Evolutionary conservation across 2,113 vertebrate genomes (phyloP).

Genomic region (Psephotus haematonotus): DNA sequence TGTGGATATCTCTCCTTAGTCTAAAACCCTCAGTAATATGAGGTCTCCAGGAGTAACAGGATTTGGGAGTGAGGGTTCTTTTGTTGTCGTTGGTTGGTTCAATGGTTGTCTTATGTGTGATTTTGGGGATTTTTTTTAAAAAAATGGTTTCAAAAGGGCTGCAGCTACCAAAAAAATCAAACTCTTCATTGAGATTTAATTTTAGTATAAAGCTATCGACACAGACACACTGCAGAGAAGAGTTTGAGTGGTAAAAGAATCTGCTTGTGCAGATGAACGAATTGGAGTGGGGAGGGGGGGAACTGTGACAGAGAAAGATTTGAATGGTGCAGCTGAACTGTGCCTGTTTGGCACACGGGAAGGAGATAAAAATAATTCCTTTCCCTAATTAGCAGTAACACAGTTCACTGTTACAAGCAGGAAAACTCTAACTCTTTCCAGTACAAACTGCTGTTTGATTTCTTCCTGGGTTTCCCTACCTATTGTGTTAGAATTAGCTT

Average conservation of each 20-base stretch:
- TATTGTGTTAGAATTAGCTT: background rate
- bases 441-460: background rate
- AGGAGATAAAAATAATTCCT: background rate
- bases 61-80: rapidly evolving
- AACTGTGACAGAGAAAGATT: background rate
- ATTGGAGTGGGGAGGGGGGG: rapidly evolving
- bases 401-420: background rate
- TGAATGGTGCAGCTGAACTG: constrained; percentile 7
- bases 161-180: background rate
- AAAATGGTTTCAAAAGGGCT: background rate
- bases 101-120: rapidly evolving
- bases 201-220: background rate
- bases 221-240: background rate
- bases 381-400: background rate
- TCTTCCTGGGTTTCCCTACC: background rate
- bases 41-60: background rate
- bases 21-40: background rate
- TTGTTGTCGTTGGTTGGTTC: background rate
- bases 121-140: background rate
- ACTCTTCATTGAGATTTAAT: background rate
- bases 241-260: background rate
- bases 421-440: background rate
- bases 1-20: background rate
- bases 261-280: background rate
- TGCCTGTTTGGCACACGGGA: background rate